Conservation (phyloP, 2,797 vertebrate species). For the Tachyglossus aculeatus region DNA sequence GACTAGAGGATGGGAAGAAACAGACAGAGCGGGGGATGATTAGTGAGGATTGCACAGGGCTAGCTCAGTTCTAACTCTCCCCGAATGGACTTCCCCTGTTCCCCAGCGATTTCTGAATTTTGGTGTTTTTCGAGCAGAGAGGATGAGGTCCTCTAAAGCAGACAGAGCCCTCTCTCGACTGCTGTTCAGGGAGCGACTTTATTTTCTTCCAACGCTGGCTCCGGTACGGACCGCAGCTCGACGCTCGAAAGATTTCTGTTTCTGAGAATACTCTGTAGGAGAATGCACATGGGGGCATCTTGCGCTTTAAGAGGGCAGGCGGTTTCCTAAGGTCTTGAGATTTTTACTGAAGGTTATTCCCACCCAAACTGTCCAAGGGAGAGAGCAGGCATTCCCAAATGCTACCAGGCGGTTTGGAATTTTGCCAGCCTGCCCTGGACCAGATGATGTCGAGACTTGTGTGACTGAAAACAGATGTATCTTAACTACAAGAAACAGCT, state of each 20-base stretch:
- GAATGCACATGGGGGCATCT: neutral
- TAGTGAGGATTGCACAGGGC: conserved; percentile 39
- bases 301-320: conserved; percentile 46
- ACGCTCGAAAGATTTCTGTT: conserved; percentile 35
- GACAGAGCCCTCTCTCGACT: neutral
- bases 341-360: conserved; percentile 26
- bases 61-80: conserved; percentile 24
- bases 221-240: conserved; percentile 13
- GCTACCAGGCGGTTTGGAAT: conserved; percentile 40
- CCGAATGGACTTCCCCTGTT: conserved; percentile 30
- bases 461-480: conserved; percentile 17
- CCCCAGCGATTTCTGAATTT: conserved; percentile 47
- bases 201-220: conserved; percentile 34
- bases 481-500: conserved; percentile 23
- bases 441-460: conserved; percentile 31
- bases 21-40: conserved; percentile 46
- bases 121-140: conserved; percentile 34
- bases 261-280: conserved; percentile 36
- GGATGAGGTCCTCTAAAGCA: conserved; percentile 15
- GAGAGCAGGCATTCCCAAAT: conserved; percentile 20
- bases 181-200: conserved; percentile 14
- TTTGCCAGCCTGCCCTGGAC: neutral
- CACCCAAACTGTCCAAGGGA: conserved; percentile 38
- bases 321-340: conserved; percentile 43
- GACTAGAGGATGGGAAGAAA: conserved; percentile 48